Percentiles rank a stretch among this genome's conserved stretches.
Conservation (phyloP, 92 coral and sea anemone species). For the Palythoa heliodiscus region DNA sequence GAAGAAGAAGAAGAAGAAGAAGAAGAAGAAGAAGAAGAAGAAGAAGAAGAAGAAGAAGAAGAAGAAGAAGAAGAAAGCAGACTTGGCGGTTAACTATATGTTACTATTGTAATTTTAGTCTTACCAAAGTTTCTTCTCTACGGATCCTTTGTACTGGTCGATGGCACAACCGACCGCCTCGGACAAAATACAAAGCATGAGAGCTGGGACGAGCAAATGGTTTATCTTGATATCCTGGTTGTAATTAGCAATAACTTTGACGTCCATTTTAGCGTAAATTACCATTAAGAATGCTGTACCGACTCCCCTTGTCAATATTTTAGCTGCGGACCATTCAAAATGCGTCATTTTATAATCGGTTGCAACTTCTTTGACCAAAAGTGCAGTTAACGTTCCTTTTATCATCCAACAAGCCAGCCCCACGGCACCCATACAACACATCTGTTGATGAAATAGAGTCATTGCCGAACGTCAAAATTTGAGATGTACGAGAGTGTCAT, state of each 20-base stretch:
- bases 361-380: conserved; percentile 8
- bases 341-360: background rate
- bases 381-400: conserved; percentile 50
- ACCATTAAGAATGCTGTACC: conserved; percentile 60
- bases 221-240: conserved; percentile 58
- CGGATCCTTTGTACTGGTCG: conserved; percentile 64
- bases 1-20: no score
- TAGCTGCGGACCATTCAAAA: conserved; percentile 57
- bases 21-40: no score
- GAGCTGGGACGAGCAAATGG: conserved; percentile 59
- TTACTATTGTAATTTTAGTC: background rate
- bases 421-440: conserved; percentile 58
- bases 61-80: no score
- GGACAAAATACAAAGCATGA: conserved; percentile 61
- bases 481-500: no score
- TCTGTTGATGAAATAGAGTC: background rate
- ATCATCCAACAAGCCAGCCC: conserved; percentile 60
- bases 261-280: conserved; percentile 49
- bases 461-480: background rate
- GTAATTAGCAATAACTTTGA: conserved; percentile 36
- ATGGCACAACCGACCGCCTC: conserved; percentile 57
- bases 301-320: conserved; percentile 46
- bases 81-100: no score
- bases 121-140: conserved; percentile 52
- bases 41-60: no score